Conservation (phyloP, 2,888 invertebrate genomes). For the Cataglyphis albicans region DNA sequence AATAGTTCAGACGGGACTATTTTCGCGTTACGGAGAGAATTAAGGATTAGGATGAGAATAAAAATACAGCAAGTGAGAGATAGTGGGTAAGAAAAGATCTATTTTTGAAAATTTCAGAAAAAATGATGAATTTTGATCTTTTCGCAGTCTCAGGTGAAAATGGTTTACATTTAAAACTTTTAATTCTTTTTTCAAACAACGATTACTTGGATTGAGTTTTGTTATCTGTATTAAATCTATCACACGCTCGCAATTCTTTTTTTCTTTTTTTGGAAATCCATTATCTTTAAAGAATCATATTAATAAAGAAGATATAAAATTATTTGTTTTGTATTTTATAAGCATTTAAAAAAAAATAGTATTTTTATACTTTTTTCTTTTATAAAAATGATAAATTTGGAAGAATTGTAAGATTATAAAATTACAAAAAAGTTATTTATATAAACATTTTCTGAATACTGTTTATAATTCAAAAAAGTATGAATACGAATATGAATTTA, state of each 20-base stretch:
- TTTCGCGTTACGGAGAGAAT: neutral
- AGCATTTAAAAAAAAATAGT: neutral
- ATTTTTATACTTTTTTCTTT: neutral
- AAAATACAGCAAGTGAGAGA: neutral
- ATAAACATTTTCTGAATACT: neutral
- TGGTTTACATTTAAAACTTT: slow-evolving; percentile 5
- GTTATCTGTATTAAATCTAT: slow-evolving; percentile 2
- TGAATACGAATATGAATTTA: neutral
- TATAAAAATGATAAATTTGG: neutral
- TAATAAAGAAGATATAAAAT: slow-evolving; percentile 11
- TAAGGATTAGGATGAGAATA: neutral
- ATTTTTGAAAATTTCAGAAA: neutral
- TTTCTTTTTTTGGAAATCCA: neutral
- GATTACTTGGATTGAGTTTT: slow-evolving; percentile 14
- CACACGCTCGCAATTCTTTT: neutral
- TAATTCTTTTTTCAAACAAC: neutral
- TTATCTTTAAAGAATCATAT: neutral
- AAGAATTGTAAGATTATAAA: neutral
- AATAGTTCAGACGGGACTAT: neutral
- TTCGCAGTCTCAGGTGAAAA: neutral
- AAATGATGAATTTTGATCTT: neutral
- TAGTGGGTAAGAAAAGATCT: neutral
- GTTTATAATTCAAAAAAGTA: neutral
- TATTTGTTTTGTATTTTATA: neutral
- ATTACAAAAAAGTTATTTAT: neutral